These are phyloP conservation scores for Therioaphis trifolii DNA, from an alignment of 2,888 invertebrate species.

Conservation along the genomic window DNA sequence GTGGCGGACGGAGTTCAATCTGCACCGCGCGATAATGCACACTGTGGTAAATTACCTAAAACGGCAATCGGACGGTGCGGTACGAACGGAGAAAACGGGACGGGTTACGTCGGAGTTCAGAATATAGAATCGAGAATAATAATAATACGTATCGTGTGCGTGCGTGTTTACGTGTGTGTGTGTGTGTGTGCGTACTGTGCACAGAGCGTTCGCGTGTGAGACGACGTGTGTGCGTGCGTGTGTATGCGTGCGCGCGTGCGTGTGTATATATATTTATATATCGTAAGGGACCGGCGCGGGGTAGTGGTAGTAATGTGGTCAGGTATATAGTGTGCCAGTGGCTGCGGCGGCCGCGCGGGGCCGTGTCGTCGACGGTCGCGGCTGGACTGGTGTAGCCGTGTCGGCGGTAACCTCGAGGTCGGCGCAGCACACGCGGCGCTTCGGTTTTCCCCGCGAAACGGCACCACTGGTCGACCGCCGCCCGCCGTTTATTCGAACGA, in stretches of 20 bases:
- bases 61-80: slow-evolving; percentile 53
- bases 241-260: not conserved
- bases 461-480: too few species aligned
- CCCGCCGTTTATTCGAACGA: too few species aligned
- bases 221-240: not conserved
- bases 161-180: not conserved
- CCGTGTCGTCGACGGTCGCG: too few species aligned
- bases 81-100: slow-evolving; percentile 49
- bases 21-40: not conserved
- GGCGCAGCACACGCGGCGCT: too few species aligned
- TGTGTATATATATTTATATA: not conserved
- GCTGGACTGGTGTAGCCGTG: too few species aligned
- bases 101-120: not conserved
- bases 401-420: too few species aligned
- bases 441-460: too few species aligned
- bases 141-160: not conserved
- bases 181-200: not conserved
- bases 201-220: not conserved
- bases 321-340: not conserved
- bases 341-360: not conserved
- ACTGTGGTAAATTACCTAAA: slow-evolving; percentile 57
- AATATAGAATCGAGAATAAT: not conserved
- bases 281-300: slow-evolving; percentile 20
- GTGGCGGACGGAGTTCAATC: not conserved
- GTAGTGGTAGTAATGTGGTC: not conserved